phyloP scores from a whole-genome alignment of 2,888 invertebrate genomes.

The Drosophila koepferae region DNA sequence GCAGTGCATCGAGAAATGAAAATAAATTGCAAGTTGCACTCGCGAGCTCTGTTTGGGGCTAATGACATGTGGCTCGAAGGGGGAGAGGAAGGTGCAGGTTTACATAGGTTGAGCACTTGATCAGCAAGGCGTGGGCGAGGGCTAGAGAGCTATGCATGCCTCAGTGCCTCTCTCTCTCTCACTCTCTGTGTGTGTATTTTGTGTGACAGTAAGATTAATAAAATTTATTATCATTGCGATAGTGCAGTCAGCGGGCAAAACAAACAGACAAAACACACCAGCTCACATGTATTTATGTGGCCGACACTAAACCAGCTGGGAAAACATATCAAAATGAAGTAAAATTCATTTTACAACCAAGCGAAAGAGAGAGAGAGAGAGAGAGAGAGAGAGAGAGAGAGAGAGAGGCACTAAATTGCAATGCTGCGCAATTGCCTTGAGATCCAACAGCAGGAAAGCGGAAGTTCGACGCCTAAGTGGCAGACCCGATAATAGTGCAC shows the following conservation, averaged over 20 bases:
- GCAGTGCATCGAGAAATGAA: constrained; percentile 52
- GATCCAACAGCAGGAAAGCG: constrained; percentile 63
- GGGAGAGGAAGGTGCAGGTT: constrained; percentile 39
- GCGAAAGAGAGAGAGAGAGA: constrained; percentile 9
- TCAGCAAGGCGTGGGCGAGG: constrained; percentile 35
- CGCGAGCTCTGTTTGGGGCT: constrained; percentile 29
- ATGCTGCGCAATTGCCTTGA: constrained; percentile 64
- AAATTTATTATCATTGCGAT: constrained; percentile 79
- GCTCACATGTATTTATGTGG: constrained; percentile 57
- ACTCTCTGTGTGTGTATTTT: constrained; percentile 17
- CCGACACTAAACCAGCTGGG: constrained; percentile 66
- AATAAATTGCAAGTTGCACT: constrained; percentile 57
- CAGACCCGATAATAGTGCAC: constrained; percentile 78
- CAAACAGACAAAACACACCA: constrained; percentile 60
- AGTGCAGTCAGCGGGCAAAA: constrained; percentile 51
- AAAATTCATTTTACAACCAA: constrained; percentile 75
- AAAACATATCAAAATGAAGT: constrained; percentile 80
- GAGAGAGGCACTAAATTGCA: constrained; percentile 65
- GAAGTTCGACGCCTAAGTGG: constrained; percentile 81
- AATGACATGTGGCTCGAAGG: constrained; percentile 27
- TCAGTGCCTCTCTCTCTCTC: background rate
- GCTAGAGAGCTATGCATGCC: constrained; percentile 17
- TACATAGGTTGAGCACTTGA: constrained; percentile 67
- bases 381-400: background rate
- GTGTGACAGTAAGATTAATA: constrained; percentile 75